Evolutionary conservation across 2,888 invertebrate genomes (phyloP), one percentile per base, ranked within the genome.

Genomic region (Kryphioiulus occultus): DNA sequence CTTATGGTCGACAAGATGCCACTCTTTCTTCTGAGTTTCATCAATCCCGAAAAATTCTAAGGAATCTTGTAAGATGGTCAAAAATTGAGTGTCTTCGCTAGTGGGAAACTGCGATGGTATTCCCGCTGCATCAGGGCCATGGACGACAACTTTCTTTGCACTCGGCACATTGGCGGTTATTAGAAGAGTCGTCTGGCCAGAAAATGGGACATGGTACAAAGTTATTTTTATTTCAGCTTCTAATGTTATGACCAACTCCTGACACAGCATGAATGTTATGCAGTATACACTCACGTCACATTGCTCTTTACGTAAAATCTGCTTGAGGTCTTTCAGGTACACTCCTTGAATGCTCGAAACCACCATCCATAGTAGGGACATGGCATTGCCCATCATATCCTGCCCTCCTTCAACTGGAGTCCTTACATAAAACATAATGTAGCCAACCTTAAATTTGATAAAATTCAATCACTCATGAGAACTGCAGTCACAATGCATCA

Each of bases 41-140:
- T 98, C 97, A 89, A 99, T 98, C 85, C 98, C 96, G 92, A 99
- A 99, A 93, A 98, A 99, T 91, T 99, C 99, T 30, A 99, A 93
- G 0, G 98, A 96, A 92, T 99, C 99, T 90, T 96, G 94, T n/a
- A 99, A 93, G 90, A 99, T 96, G 91, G 98, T 97, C 90, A 95
- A 95, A 92, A 99, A 99, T 90, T 98, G 97, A 0, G 99, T 99
- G 91, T 99, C 99, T 93, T 99, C 97, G 92, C 99, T 98, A 4
- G 99, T 97, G 0, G 99, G 98, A 92, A 99, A 99, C 92, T 99
- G 99, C 0, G 99, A 98, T 0, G 99, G 99, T 91, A 99, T 99
- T 88, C 97, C 97, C 86, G 97, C 97, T 90, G 96, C 96, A 90
- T 97, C 97, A 86, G 97, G 96, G 0, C 98, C 99, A 92, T 99